phyloP scores from a whole-genome alignment of 2,797 vertebrate genomes.

The Leptoclinus maculatus region DNA sequence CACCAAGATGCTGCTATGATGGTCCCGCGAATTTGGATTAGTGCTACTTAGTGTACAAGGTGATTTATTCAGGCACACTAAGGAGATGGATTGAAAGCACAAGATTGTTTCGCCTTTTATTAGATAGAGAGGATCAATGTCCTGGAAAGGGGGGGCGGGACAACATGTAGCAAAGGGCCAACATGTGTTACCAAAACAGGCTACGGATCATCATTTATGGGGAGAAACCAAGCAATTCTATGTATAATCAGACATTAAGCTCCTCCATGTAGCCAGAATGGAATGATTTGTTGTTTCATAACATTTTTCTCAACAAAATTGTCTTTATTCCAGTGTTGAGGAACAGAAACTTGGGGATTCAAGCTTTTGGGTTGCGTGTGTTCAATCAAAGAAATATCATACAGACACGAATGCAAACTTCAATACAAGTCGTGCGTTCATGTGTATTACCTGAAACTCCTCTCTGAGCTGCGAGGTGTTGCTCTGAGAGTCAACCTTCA shows the following conservation, averaged over 20 bases:
- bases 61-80: not conserved
- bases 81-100: not conserved
- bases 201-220: not conserved
- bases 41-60: not conserved
- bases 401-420: not conserved
- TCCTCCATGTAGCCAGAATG: too few relatives aligned
- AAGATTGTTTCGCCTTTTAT: not conserved
- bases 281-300: too few relatives aligned
- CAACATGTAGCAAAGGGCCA: not conserved
- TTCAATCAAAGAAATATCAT: not conserved
- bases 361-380: not conserved
- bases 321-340: not conserved
- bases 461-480: constrained; percentile 95
- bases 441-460: constrained; percentile 91
- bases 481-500: constrained; percentile 95
- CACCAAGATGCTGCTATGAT: not conserved
- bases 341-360: not conserved
- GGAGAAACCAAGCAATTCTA: too few relatives aligned
- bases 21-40: not conserved
- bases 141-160: not conserved
- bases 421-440: not conserved
- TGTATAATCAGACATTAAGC: too few relatives aligned
- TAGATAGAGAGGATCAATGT: not conserved
- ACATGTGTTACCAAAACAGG: too few relatives aligned
- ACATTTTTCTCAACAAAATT: too few relatives aligned